These are phyloP conservation scores for Liodrosophila aerea DNA, from an alignment of 2,888 invertebrate genomes.

Conservation along the genomic window DNA sequence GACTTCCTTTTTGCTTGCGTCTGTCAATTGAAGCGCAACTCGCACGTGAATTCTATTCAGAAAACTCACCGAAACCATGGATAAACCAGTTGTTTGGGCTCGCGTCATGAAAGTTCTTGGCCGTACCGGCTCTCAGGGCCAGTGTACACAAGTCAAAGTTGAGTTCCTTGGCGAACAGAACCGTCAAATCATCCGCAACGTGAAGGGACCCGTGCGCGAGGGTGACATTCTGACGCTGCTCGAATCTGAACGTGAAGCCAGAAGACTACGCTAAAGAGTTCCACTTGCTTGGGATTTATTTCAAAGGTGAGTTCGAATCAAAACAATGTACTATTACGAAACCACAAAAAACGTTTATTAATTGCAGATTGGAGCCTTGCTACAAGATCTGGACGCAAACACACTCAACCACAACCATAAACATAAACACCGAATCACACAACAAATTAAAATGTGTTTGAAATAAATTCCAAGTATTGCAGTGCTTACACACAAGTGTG, in stretches of 20 bases:
- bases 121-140: conserved; percentile 99
- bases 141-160: conserved; percentile 99
- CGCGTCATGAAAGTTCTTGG: conserved; percentile 98
- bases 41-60: conserved; percentile 73
- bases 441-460: conserved; percentile 50
- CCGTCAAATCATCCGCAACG: conserved; percentile 99
- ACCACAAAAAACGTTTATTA: no score
- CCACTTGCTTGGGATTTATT: conserved; percentile 24
- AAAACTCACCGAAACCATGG: conserved; percentile 84
- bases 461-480: conserved; percentile 62
- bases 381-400: no score
- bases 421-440: conserved; percentile 75
- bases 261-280: conserved; percentile 89
- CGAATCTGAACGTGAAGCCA: conserved; percentile 99
- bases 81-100: conserved; percentile 93
- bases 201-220: conserved; percentile 99
- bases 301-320: conserved; percentile 24
- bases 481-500: conserved; percentile 47
- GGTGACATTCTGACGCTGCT: conserved; percentile 98
- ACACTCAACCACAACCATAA: conserved; percentile 88
- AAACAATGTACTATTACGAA: no score
- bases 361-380: no score
- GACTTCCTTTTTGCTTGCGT: conserved; percentile 79
- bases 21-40: conserved; percentile 69
- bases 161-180: conserved; percentile 98